phyloP scores from a whole-genome alignment of 1,140 invertebrate genomes.

The Samia ricini region DNA sequence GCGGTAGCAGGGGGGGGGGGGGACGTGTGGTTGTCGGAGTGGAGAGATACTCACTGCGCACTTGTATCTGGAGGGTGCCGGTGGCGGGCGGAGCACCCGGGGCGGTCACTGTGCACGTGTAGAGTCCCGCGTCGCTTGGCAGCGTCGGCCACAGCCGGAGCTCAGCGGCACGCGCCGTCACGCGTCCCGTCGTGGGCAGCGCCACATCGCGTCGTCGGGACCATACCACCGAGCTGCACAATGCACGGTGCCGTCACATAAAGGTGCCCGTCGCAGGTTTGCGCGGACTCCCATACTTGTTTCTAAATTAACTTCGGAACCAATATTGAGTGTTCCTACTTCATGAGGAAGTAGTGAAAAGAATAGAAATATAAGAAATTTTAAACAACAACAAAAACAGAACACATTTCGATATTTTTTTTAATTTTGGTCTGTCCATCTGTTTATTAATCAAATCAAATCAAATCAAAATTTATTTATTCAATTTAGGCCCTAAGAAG shows the following conservation, averaged over 20 bases:
- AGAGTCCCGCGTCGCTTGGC: constrained; percentile 83
- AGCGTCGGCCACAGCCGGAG: constrained; percentile 84
- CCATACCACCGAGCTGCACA: constrained; percentile 44
- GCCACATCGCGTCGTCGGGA: constrained; percentile 37
- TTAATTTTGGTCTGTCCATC: too few species aligned
- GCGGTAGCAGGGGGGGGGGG: background rate
- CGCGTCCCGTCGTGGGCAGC: constrained; percentile 35
- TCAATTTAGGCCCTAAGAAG: too few species aligned
- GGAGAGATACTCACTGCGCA: constrained; percentile 82
- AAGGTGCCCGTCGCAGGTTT: background rate
- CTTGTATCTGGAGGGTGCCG: constrained; percentile 83
- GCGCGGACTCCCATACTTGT: too few species aligned
- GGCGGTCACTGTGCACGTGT: constrained; percentile 88
- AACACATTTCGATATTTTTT: too few species aligned
- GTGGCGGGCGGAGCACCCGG: constrained; percentile 84
- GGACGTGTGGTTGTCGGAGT: background rate
- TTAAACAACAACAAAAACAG: too few species aligned
- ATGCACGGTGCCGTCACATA: background rate
- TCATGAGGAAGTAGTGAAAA: too few species aligned
- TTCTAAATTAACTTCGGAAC: too few species aligned
- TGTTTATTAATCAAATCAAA: too few species aligned
- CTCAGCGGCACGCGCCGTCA: constrained; percentile 76
- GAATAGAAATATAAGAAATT: too few species aligned
- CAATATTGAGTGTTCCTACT: too few species aligned
- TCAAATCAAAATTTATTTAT: too few species aligned